A percentile compares a stretch with the other conserved stretches of the same genome.
Evolutionary conservation across 2,888 invertebrate species (phyloP).

Genomic region (Erannis defoliaria): DNA sequence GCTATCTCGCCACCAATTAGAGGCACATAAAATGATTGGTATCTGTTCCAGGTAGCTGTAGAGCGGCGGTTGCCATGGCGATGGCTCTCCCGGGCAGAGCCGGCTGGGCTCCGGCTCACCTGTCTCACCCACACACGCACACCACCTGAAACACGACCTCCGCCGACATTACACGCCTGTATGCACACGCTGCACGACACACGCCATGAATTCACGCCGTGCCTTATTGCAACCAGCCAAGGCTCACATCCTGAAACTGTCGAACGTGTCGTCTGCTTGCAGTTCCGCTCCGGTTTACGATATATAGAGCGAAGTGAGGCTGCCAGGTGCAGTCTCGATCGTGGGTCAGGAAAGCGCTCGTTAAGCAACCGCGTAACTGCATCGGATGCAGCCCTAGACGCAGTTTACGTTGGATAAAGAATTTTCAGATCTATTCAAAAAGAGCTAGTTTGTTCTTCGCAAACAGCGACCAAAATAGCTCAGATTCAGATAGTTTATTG

Average conservation of each 20-base stretch:
- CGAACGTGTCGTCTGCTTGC: constrained; percentile 42
- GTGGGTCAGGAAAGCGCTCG: constrained; percentile 65
- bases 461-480: too few relatives aligned
- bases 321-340: constrained; percentile 62
- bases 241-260: constrained; percentile 45
- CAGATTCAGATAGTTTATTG: too few relatives aligned
- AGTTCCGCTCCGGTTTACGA: constrained; percentile 54
- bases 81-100: constrained; percentile 73
- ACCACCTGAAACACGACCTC: constrained; percentile 58
- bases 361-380: constrained; percentile 65
- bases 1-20: constrained; percentile 27
- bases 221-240: constrained; percentile 59
- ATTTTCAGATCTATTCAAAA: too few relatives aligned
- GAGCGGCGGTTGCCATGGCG: constrained; percentile 73
- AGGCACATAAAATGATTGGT: constrained; percentile 30
- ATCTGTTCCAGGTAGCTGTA: constrained; percentile 51
- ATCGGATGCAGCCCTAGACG: constrained; percentile 62
- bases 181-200: constrained; percentile 61
- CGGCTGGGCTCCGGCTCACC: constrained; percentile 72
- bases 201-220: constrained; percentile 48
- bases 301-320: constrained; percentile 57
- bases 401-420: too few relatives aligned
- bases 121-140: constrained; percentile 64
- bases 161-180: constrained; percentile 61
- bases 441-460: too few relatives aligned